phyloP scores from a whole-genome alignment of 2,797 vertebrate species.

The Oceanodroma leucorhoa region DNA sequence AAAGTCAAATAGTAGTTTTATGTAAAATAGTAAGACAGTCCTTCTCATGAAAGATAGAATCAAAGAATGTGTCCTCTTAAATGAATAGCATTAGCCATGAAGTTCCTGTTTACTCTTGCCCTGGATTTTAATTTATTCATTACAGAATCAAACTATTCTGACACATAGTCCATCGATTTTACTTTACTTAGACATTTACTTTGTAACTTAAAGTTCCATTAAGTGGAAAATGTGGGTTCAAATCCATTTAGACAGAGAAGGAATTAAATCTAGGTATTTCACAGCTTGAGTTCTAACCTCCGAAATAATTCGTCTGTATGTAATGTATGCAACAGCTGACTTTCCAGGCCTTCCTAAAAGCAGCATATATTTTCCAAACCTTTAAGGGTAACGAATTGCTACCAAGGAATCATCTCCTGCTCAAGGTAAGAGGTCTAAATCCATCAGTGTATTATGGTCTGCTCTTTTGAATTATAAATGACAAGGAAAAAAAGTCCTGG shows the following conservation, averaged over 20 bases:
- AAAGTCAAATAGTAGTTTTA: neutral
- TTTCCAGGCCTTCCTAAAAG: neutral
- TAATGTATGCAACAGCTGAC: neutral
- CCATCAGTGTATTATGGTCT: neutral
- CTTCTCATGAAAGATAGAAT: neutral
- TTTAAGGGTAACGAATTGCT: neutral
- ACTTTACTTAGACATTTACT: neutral
- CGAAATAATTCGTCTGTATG: neutral
- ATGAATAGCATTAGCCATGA: neutral
- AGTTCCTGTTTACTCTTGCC: neutral
- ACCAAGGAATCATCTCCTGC: neutral
- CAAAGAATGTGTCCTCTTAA: neutral
- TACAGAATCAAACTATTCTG: neutral
- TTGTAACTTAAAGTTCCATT: neutral
- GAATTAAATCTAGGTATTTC: neutral
- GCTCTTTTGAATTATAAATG: neutral
- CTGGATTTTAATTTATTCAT: neutral
- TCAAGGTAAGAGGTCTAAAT: neutral
- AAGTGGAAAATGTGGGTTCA: neutral
- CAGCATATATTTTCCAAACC: neutral
- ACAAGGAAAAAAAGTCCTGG: neutral
- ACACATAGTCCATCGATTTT: neutral
- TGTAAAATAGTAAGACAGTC: neutral
- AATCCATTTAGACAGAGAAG: neutral
- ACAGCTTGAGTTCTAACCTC: neutral